Evolutionary conservation across 2,113 vertebrate genomes (phyloP).

Genomic region (Oxyruncus cristatus): DNA sequence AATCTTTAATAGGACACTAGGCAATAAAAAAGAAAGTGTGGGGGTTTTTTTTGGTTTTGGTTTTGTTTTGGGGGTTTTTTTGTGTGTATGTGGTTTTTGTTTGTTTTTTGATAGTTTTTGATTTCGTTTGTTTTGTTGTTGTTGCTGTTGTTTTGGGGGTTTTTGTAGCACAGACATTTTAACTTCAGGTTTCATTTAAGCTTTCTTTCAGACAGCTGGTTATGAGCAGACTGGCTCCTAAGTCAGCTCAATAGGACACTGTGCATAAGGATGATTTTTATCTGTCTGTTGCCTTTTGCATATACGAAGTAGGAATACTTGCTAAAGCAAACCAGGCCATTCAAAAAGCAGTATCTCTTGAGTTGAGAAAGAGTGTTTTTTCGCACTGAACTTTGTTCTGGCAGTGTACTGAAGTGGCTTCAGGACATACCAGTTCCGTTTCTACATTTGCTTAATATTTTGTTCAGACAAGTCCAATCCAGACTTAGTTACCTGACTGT

Average conservation of each 20-base stretch:
- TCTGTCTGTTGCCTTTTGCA: background rate
- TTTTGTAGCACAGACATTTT: background rate
- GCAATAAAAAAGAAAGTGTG: background rate
- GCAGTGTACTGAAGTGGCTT: background rate
- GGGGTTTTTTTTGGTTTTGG: background rate
- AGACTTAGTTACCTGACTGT: background rate
- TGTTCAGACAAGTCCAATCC: conserved; percentile 37
- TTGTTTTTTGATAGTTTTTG: too few species aligned
- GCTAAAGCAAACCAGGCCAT: background rate
- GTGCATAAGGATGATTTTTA: background rate
- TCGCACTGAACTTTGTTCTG: background rate
- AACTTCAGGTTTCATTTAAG: background rate
- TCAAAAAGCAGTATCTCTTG: background rate
- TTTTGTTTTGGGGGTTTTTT: background rate
- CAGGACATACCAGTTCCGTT: background rate
- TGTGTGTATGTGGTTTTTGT: background rate
- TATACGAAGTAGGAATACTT: background rate
- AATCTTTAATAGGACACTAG: background rate
- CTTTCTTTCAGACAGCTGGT: background rate
- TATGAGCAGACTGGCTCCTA: background rate
- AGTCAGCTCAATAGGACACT: background rate
- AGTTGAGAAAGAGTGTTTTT: background rate
- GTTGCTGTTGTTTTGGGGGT: background rate
- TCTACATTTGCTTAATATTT: conserved; percentile 18
- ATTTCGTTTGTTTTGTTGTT: too few species aligned